A percentile compares a stretch with the other conserved stretches of the same genome.
phyloP scores from a whole-genome alignment of 2,113 vertebrate species.

The Fulica atra region DNA sequence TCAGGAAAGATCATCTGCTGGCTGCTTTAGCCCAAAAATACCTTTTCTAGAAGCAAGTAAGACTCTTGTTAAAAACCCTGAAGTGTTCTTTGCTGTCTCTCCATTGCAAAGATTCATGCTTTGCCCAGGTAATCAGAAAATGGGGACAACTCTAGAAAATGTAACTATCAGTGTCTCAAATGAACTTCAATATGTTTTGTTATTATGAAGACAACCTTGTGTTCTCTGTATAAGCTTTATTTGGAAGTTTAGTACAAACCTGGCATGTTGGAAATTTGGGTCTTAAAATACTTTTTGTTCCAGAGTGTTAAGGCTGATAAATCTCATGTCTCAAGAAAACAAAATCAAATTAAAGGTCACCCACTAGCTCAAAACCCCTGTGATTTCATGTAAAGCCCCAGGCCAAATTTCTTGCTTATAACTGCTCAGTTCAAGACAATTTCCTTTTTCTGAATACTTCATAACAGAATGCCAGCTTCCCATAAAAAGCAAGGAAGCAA shows the following conservation, averaged over 20 bases:
- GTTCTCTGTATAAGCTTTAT: neutral
- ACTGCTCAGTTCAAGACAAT: neutral
- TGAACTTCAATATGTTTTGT: neutral
- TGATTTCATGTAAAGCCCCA: neutral
- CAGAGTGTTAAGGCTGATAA: neutral
- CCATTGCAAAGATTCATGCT: neutral
- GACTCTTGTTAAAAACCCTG: neutral
- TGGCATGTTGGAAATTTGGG: neutral
- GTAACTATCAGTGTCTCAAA: too few species aligned
- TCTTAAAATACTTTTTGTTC: neutral
- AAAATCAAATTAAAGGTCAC: slow-evolving; percentile 13
- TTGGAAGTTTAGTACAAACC: neutral
- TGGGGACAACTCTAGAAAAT: neutral
- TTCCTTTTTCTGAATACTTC: neutral
- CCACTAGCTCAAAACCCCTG: neutral
- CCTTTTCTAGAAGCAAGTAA: neutral
- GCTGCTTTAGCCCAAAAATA: neutral
- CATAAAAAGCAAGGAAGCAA: neutral
- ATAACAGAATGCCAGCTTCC: neutral
- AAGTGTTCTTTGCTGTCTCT: neutral
- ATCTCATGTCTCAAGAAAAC: neutral
- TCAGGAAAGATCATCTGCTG: neutral
- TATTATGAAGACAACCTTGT: neutral
- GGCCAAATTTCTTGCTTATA: neutral
- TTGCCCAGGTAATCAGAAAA: neutral